Evolutionary conservation across 2,888 invertebrate species (phyloP).

Genomic region (Magallana nippona): DNA sequence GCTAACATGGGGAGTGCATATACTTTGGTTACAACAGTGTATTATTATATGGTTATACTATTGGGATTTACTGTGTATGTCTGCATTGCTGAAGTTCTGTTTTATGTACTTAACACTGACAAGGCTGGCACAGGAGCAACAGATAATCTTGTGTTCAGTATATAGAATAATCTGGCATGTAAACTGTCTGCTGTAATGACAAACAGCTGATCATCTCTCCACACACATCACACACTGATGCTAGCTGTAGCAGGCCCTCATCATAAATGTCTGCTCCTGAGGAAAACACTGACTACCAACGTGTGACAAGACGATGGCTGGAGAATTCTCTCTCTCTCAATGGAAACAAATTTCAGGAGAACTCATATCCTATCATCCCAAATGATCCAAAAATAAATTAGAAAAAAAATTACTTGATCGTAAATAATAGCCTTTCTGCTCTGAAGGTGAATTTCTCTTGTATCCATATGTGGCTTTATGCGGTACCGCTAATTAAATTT

Average conservation of each 20-base stretch:
- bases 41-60: too few species aligned
- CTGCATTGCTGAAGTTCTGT: not conserved
- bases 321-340: not conserved
- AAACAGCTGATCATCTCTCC: constrained; percentile 14
- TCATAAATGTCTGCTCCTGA: not conserved
- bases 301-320: not conserved
- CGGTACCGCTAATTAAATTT: too few species aligned
- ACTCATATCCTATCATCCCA: constrained; percentile 3
- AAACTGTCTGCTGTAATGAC: constrained; percentile 26
- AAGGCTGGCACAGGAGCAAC: constrained; percentile 1
- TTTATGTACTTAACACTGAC: not conserved
- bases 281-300: not conserved
- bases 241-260: not conserved
- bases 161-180: constrained; percentile 32
- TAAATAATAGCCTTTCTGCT: too few species aligned
- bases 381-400: too few species aligned
- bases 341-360: constrained; percentile 36
- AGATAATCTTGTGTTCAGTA: constrained; percentile 20
- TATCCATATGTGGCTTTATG: too few species aligned
- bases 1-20: too few species aligned
- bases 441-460: too few species aligned
- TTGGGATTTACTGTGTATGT: too few species aligned
- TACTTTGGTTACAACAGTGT: too few species aligned
- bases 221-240: not conserved
- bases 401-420: too few species aligned